phyloP scores from a whole-genome alignment of 2,888 invertebrate genomes.

The Volucella inanis region DNA sequence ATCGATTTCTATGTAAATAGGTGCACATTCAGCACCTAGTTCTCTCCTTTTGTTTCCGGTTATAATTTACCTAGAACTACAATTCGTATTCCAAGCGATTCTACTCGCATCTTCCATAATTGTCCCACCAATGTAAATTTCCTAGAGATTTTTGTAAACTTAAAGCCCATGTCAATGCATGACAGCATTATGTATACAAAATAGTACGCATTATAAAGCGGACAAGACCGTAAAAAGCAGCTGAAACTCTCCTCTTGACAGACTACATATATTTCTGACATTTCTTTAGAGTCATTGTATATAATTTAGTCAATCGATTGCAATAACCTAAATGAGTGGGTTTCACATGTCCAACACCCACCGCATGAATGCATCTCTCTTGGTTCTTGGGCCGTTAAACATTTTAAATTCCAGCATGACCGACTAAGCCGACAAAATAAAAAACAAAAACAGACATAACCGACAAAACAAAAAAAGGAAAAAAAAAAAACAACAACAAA shows the following conservation, averaged over 20 bases:
- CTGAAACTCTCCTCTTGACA: conserved; percentile 59
- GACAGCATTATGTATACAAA: conserved; percentile 58
- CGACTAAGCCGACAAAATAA: not conserved
- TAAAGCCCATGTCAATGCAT: conserved; percentile 28
- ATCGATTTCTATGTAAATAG: conserved; percentile 2
- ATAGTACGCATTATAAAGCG: conserved; percentile 48
- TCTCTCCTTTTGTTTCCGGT: conserved; percentile 29
- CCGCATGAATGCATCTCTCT: conserved; percentile 28
- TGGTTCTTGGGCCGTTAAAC: conserved; percentile 4
- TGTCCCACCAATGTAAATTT: conserved; percentile 37
- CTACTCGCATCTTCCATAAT: conserved; percentile 22
- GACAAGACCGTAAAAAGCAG: conserved; percentile 62
- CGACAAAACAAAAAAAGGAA: conserved; percentile 16
- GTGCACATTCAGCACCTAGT: not conserved
- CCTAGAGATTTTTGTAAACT: conserved; percentile 13
- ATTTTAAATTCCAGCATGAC: conserved; percentile 53
- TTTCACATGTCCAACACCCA: conserved; percentile 63
- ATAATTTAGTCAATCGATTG: conserved; percentile 66
- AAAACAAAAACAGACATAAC: conserved; percentile 6
- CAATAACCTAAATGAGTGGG: conserved; percentile 64
- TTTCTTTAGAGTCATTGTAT: conserved; percentile 31
- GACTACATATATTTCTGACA: conserved; percentile 33
- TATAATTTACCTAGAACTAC: conserved; percentile 39
- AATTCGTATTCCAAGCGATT: conserved; percentile 36
- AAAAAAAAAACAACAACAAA: conserved; percentile 16